Conservation (phyloP, 2,888 invertebrate species). For the Mimas tiliae region DNA sequence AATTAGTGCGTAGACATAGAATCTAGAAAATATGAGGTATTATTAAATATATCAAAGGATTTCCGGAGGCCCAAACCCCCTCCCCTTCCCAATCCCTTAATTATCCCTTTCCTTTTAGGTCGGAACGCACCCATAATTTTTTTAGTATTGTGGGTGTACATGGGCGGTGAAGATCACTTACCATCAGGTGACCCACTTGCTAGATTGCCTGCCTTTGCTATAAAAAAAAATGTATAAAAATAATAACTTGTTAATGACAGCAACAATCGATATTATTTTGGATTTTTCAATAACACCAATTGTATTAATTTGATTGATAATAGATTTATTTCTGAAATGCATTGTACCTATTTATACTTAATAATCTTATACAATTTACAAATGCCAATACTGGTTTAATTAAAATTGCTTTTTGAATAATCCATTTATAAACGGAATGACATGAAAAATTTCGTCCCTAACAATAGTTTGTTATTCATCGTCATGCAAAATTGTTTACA, state of each 20-base stretch:
- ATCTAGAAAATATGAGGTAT: background rate
- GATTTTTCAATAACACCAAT: background rate
- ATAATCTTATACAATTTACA: background rate
- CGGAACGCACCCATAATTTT: too few species aligned
- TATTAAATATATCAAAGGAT: background rate
- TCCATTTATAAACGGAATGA: constrained; percentile 37
- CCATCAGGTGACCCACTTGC: too few species aligned
- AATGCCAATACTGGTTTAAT: background rate
- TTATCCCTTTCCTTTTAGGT: too few species aligned
- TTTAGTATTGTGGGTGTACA: too few species aligned
- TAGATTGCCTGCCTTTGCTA: too few species aligned
- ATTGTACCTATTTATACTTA: background rate
- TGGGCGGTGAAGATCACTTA: too few species aligned
- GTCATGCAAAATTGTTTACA: constrained; percentile 32
- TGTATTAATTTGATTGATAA: background rate
- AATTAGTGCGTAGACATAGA: background rate
- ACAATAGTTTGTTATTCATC: constrained; percentile 33
- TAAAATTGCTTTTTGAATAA: constrained; percentile 7
- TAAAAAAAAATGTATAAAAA: too few species aligned
- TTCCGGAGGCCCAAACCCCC: too few species aligned
- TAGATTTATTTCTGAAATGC: background rate
- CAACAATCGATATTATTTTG: too few species aligned
- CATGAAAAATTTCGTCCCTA: constrained; percentile 33
- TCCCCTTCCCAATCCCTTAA: too few species aligned
- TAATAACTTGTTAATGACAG: too few species aligned